Conservation (phyloP, 2,797 vertebrate species). For the Sternotherus odoratus region DNA sequence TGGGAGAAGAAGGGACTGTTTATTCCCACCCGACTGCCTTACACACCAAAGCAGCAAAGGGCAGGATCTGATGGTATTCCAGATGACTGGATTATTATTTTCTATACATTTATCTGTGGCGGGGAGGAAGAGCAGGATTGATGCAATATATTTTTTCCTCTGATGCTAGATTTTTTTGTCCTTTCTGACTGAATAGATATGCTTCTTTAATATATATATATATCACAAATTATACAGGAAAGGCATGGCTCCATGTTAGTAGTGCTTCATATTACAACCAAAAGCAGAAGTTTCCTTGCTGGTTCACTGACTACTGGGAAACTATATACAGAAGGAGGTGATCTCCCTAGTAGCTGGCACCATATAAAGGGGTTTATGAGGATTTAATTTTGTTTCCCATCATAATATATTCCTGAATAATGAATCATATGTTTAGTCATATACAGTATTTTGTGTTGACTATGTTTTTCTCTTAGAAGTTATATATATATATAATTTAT, state of each 20-base stretch:
- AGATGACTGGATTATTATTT: neutral
- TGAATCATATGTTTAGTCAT: neutral
- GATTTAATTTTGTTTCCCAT: conserved; percentile 54
- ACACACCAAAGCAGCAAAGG: neutral
- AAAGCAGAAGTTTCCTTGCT: neutral
- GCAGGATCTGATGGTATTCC: accelerated
- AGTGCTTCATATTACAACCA: neutral
- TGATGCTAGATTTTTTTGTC: too few relatives aligned
- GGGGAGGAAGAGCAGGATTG: too few relatives aligned
- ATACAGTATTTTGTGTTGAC: conserved; percentile 25
- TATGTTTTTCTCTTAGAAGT: neutral
- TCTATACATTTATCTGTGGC: too few relatives aligned
- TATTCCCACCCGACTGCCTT: neutral
- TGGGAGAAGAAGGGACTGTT: accelerated
- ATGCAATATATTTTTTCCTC: too few relatives aligned
- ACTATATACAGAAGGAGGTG: neutral
- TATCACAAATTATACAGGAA: neutral
- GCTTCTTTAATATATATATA: too few relatives aligned
- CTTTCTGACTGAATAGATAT: too few relatives aligned
- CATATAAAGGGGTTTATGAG: conserved; percentile 53
- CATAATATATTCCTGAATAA: neutral
- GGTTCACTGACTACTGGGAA: neutral
- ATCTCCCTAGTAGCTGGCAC: neutral
- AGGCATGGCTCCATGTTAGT: neutral
- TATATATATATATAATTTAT: too few relatives aligned